Conservation (phyloP, 35 echinoderm and acorn worm genomes). For the Diadema setosum region DNA sequence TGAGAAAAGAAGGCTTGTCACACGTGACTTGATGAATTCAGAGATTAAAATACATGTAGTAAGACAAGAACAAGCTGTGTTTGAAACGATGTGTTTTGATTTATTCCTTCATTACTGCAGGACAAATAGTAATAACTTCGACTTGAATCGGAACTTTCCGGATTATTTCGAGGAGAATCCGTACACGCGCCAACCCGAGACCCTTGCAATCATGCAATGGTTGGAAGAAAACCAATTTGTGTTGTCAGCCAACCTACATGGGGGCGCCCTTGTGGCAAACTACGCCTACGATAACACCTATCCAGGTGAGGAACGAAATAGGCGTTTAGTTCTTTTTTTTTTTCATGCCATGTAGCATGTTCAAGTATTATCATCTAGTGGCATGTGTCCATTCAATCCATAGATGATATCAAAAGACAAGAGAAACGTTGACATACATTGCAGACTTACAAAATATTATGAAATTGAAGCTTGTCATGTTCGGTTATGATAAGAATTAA, state of each 20-base stretch:
- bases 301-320: constrained; percentile 64
- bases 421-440: no score
- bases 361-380: no score
- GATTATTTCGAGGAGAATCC: constrained; percentile 65
- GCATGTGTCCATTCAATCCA: no score
- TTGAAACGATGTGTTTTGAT: not conserved
- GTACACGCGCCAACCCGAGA: constrained; percentile 53
- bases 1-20: no score
- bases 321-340: no score
- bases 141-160: constrained; percentile 89
- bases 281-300: constrained; percentile 72
- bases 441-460: no score
- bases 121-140: constrained; percentile 54
- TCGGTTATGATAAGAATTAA: no score
- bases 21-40: not conserved
- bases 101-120: not conserved
- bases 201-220: constrained; percentile 74
- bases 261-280: constrained; percentile 75
- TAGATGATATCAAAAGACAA: no score
- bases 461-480: no score
- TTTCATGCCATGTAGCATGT: no score
- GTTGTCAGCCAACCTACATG: constrained; percentile 74
- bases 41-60: not conserved
- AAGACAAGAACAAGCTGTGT: not conserved
- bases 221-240: constrained; percentile 59